A percentile compares a stretch with the other conserved stretches of the same genome.
phyloP scores from a whole-genome alignment of 2,113 vertebrate species.

The Takifugu bimaculatus region DNA sequence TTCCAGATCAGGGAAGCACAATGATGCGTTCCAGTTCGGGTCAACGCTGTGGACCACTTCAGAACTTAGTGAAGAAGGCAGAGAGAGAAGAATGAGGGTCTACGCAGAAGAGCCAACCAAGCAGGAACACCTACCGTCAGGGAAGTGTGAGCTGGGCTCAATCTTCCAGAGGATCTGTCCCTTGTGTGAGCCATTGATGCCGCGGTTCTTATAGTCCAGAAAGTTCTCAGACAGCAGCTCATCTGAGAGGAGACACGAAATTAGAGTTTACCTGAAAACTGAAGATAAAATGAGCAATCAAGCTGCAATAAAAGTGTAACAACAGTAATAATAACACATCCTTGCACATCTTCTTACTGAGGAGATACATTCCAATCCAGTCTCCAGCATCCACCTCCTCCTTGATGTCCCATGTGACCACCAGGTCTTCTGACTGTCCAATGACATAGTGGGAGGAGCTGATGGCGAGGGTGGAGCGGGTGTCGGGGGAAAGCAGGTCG shows the following conservation, averaged over 20 bases:
- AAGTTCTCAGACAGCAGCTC: slow-evolving; percentile 95
- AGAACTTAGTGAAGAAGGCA: too few species aligned
- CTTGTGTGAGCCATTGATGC: slow-evolving; percentile 91
- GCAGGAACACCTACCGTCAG: slow-evolving; percentile 81
- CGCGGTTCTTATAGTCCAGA: slow-evolving; percentile 96
- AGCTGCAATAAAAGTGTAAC: too few species aligned
- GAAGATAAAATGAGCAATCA: neutral
- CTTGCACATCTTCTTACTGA: slow-evolving; percentile 76
- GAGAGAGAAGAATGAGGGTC: too few species aligned
- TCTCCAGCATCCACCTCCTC: slow-evolving; percentile 97
- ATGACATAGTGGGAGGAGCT: slow-evolving; percentile 90
- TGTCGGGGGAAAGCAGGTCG: slow-evolving; percentile 88
- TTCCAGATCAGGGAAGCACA: too few species aligned
- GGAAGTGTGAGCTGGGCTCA: slow-evolving; percentile 86
- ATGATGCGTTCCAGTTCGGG: too few species aligned
- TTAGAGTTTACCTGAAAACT: neutral
- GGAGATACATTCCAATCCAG: slow-evolving; percentile 98
- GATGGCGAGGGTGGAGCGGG: slow-evolving; percentile 90
- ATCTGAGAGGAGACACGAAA: slow-evolving; percentile 70
- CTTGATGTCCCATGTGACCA: slow-evolving; percentile 97
- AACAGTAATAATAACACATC: neutral
- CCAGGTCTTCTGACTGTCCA: slow-evolving; percentile 85
- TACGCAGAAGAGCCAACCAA: too few species aligned
- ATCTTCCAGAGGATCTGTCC: slow-evolving; percentile 98
- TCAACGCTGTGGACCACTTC: too few species aligned